Conservation (phyloP, 2,888 invertebrate species). For the Drosophila emarginata region DNA sequence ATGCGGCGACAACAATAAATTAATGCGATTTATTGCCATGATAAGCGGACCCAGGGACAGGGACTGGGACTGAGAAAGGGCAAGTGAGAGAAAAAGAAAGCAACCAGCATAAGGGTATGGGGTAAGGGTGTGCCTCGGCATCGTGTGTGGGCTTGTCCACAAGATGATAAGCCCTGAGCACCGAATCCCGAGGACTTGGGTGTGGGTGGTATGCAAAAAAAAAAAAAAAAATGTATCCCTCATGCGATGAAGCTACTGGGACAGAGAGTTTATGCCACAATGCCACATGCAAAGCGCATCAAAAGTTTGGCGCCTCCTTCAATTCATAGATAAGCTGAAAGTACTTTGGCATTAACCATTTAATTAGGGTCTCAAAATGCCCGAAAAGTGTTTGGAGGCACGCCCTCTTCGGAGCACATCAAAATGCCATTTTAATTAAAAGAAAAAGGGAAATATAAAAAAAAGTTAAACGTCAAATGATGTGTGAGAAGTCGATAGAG, state of each 20-base stretch:
- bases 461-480: constrained; percentile 55
- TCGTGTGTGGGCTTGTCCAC: constrained; percentile 59
- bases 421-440: constrained; percentile 73
- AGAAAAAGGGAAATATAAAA: constrained; percentile 14
- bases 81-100: constrained; percentile 13
- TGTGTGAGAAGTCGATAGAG: constrained; percentile 77
- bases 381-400: constrained; percentile 54
- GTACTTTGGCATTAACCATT: constrained; percentile 55
- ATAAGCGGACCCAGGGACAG: constrained; percentile 67
- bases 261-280: constrained; percentile 49
- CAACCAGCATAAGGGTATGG: constrained; percentile 34
- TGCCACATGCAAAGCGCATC: constrained; percentile 35
- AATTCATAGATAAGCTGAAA: constrained; percentile 52
- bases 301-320: constrained; percentile 6
- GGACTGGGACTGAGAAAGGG: constrained; percentile 28
- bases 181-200: constrained; percentile 3
- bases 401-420: constrained; percentile 57
- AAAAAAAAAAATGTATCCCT: constrained; percentile 42
- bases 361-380: constrained; percentile 71
- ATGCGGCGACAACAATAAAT: constrained; percentile 80
- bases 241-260: constrained; percentile 33
- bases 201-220: constrained; percentile 59
- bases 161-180: constrained; percentile 49
- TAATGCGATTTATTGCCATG: constrained; percentile 81
- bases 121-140: constrained; percentile 39